These are phyloP conservation scores for Morpho achilles DNA, from an alignment of 2,888 invertebrate genomes.

Conservation along the genomic window DNA sequence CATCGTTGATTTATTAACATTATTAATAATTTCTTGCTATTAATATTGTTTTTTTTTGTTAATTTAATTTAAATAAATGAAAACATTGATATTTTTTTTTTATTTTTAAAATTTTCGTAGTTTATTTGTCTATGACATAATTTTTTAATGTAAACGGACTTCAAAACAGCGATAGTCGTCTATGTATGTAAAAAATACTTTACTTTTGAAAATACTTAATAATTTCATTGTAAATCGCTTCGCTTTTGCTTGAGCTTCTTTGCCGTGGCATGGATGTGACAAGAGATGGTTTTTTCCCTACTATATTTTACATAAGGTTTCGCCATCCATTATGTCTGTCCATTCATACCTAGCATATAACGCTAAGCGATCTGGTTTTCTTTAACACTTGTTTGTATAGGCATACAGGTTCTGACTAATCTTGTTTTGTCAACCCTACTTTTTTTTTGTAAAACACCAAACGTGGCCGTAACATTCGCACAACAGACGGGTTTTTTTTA, in stretches of 20 bases:
- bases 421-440: constrained; percentile 28
- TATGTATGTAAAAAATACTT: constrained; percentile 3
- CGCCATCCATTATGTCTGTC: constrained; percentile 12
- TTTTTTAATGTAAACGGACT: constrained; percentile 19
- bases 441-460: constrained; percentile 34
- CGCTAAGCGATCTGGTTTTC: constrained; percentile 66
- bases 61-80: too few relatives aligned
- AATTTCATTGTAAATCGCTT: constrained; percentile 55
- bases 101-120: too few relatives aligned
- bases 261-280: constrained; percentile 58
- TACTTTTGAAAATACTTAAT: constrained; percentile 21
- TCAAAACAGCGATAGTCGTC: constrained; percentile 30
- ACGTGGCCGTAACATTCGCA: constrained; percentile 29
- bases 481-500: constrained; percentile 13
- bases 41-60: too few relatives aligned
- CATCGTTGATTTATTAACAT: too few relatives aligned
- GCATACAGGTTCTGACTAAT: constrained; percentile 66
- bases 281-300: constrained; percentile 9
- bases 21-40: too few relatives aligned
- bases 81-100: too few relatives aligned
- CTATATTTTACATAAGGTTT: not conserved
- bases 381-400: constrained; percentile 77
- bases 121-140: not conserved
- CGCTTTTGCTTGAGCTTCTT: constrained; percentile 73
- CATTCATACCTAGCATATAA: constrained; percentile 53